Conservation (phyloP, 2,888 invertebrate species). For the Rotaria magnacalcarata region DNA sequence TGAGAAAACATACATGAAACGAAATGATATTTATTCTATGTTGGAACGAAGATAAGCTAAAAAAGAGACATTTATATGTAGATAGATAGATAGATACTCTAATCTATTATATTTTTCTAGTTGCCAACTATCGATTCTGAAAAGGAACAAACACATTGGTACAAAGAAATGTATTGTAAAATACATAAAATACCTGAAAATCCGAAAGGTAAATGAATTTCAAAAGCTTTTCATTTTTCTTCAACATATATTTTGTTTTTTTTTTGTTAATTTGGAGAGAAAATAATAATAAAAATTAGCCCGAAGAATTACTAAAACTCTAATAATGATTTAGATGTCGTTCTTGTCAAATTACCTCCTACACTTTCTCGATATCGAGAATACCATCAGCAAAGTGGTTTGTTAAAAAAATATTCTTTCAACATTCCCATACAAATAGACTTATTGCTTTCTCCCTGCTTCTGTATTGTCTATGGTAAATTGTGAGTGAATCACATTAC, state of each 20-base stretch:
- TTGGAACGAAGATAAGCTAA: not conserved
- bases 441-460: not conserved
- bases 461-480: not conserved
- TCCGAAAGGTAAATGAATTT: not conserved
- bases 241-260: too few species aligned
- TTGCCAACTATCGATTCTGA: not conserved
- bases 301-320: not conserved
- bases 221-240: not conserved
- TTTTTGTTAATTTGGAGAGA: too few species aligned
- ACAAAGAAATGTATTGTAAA: conserved; percentile 3
- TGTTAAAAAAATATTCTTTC: not conserved
- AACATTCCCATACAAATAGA: not conserved
- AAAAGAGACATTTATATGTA: too few species aligned
- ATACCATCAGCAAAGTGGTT: not conserved
- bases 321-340: not conserved
- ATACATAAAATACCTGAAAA: not conserved
- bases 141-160: not conserved
- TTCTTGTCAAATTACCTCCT: not conserved
- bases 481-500: not conserved
- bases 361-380: conserved; percentile 23
- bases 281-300: not conserved
- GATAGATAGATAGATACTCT: not conserved
- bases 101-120: not conserved
- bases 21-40: not conserved
- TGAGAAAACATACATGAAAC: not conserved